Percentiles rank a stretch among this genome's conserved stretches.
These are phyloP conservation scores for Heliconius aoede DNA, from an alignment of 2,888 invertebrate genomes.

Conservation along the genomic window DNA sequence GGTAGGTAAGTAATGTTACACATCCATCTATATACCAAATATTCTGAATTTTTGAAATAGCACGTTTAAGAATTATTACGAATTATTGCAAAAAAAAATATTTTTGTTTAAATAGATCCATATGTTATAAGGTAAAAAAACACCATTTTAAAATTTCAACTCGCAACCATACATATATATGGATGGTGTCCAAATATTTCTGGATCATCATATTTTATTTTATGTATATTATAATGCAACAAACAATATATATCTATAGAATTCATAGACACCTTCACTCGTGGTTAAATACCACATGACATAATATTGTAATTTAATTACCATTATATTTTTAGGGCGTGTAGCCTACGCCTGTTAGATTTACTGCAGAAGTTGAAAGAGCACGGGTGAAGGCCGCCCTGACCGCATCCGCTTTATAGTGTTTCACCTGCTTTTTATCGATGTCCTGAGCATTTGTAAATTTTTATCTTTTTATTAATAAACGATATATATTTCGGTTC, in stretches of 20 bases:
- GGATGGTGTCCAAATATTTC: too few relatives aligned
- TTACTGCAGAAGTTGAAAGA: slow-evolving; percentile 58
- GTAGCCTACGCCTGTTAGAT: slow-evolving; percentile 22
- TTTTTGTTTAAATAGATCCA: too few relatives aligned
- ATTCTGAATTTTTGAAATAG: too few relatives aligned
- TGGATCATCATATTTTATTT: too few relatives aligned
- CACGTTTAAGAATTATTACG: too few relatives aligned
- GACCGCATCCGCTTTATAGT: slow-evolving; percentile 52
- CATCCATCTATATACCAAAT: too few relatives aligned
- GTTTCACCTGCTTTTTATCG: slow-evolving; percentile 46
- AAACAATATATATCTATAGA: not conserved
- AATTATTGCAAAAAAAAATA: too few relatives aligned
- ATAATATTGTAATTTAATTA: not conserved
- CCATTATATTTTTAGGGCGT: not conserved
- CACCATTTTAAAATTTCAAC: not conserved
- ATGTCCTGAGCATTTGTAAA: slow-evolving; percentile 2
- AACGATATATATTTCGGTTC: not conserved
- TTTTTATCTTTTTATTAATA: not conserved
- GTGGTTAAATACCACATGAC: not conserved
- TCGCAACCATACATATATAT: not conserved
- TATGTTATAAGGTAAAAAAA: not conserved
- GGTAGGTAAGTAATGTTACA: too few relatives aligned
- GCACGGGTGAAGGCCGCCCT: slow-evolving; percentile 67
- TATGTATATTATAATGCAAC: not conserved
- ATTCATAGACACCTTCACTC: not conserved